Conservation (phyloP, 2,888 invertebrate genomes). For the Aleiodes testaceus region DNA sequence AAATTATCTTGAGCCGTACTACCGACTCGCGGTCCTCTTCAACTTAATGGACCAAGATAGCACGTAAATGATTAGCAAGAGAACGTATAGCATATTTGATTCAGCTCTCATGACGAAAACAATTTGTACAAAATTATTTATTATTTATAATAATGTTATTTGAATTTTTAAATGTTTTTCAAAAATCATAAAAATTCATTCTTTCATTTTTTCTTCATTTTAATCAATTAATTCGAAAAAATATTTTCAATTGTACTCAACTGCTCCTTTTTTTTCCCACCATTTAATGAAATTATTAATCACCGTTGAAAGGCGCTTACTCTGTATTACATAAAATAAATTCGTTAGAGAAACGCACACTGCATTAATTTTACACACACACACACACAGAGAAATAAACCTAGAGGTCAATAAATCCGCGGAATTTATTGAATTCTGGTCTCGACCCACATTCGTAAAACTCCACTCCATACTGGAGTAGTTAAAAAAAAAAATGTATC, state of each 20-base stretch:
- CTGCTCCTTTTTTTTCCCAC: no score
- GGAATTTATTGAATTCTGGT: constrained; percentile 45
- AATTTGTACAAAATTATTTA: constrained; percentile 42
- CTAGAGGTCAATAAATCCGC: constrained; percentile 41
- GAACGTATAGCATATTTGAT: constrained; percentile 41
- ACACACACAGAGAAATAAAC: constrained; percentile 17
- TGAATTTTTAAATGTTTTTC: no score
- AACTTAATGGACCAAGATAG: constrained; percentile 55
- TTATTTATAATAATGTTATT: no score
- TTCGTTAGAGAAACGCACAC: constrained; percentile 37
- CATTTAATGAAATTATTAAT: constrained; percentile 27
- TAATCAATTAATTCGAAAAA: background rate
- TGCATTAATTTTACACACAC: constrained; percentile 36
- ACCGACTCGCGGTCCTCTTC: constrained; percentile 52
- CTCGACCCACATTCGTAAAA: constrained; percentile 41
- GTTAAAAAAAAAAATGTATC: constrained; percentile 12
- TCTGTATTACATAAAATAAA: constrained; percentile 31
- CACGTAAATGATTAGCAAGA: constrained; percentile 44
- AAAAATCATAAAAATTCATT: no score
- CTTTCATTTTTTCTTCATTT: no score
- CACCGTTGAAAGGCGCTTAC: background rate
- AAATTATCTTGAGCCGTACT: constrained; percentile 54
- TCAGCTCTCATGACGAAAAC: constrained; percentile 36
- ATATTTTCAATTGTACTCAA: no score
- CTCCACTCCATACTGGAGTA: constrained; percentile 1